Conservation (phyloP, 2,113 vertebrate species). For the Phalacrocorax carbo region DNA sequence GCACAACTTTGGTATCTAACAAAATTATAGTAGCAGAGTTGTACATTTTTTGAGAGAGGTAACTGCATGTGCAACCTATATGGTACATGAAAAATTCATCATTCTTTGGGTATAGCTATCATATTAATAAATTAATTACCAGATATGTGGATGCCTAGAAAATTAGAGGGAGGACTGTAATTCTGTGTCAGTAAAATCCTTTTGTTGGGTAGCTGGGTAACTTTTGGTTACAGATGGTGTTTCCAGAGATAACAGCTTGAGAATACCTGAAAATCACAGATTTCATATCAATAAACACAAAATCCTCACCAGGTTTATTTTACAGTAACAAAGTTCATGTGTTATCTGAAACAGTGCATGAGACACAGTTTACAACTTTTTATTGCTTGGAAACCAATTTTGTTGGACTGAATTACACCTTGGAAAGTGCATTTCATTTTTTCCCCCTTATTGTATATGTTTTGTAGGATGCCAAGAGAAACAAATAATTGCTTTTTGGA, state of each 20-base stretch:
- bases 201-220: not conserved
- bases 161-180: not conserved
- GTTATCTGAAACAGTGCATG: not conserved
- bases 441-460: not conserved
- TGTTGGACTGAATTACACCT: not conserved
- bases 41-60: not conserved
- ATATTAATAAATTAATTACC: not conserved
- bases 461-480: not conserved
- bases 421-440: not conserved
- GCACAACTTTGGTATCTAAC: not conserved
- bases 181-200: not conserved
- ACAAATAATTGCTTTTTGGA: not conserved
- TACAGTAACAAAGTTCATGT: not conserved
- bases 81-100: not conserved
- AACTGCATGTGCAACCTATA: not conserved
- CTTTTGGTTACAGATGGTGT: not conserved
- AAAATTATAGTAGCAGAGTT: not conserved
- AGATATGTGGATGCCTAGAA: not conserved
- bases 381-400: not conserved
- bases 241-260: not conserved
- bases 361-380: not conserved
- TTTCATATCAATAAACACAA: not conserved
- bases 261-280: not conserved
- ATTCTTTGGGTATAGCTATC: not conserved
- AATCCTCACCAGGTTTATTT: not conserved